Evolutionary conservation across 2,888 invertebrate genomes (phyloP).

Genomic region (Plutella xylostella): DNA sequence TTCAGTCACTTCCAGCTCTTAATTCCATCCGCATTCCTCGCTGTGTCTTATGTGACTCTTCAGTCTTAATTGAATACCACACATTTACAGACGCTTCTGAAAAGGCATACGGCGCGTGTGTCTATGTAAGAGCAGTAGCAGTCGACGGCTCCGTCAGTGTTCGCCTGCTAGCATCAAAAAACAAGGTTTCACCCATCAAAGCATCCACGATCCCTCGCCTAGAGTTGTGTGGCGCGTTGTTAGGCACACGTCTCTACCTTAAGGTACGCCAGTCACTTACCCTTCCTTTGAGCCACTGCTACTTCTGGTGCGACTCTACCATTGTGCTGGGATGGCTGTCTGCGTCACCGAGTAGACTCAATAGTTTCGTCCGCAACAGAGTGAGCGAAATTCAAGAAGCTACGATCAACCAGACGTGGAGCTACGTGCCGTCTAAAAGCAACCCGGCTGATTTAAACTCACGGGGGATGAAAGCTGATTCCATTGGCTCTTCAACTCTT

Average conservation of each 20-base stretch:
- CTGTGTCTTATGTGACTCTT: slow-evolving; percentile 5
- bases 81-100: slow-evolving; percentile 12
- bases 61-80: slow-evolving; percentile 6
- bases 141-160: not conserved
- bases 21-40: slow-evolving; percentile 1
- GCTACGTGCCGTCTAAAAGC: not conserved
- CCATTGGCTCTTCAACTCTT: not conserved
- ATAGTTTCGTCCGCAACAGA: not conserved
- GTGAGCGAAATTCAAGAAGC: not conserved
- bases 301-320: not conserved
- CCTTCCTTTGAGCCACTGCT: not conserved
- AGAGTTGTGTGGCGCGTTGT: not conserved
- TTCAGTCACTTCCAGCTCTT: slow-evolving; percentile 1
- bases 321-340: not conserved
- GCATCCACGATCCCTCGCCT: not conserved
- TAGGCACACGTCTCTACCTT: not conserved
- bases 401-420: not conserved
- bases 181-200: not conserved
- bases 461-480: not conserved
- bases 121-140: slow-evolving; percentile 1
- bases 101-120: slow-evolving; percentile 13
- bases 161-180: slow-evolving; percentile 3
- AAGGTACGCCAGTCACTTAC: not conserved
- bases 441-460: slow-evolving; percentile 1
- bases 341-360: not conserved